These are phyloP conservation scores for Proctacanthus coquilletti DNA, from an alignment of 1,140 invertebrate genomes.

Conservation along the genomic window DNA sequence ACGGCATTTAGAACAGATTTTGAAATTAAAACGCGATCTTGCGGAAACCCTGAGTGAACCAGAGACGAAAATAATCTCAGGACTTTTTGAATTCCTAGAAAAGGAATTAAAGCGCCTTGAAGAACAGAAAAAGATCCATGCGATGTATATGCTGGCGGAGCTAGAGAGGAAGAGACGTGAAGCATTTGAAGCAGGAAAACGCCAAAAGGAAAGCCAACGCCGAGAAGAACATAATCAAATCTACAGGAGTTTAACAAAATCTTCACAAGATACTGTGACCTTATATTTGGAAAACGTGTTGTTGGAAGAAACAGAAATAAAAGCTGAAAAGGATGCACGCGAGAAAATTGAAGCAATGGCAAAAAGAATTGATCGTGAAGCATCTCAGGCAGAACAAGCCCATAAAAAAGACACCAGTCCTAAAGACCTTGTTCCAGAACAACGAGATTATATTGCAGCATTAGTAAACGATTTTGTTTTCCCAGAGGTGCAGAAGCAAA, in stretches of 20 bases:
- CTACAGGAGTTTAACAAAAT: conserved; percentile 31
- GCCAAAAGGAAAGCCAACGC: conserved; percentile 45
- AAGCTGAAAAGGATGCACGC: conserved; percentile 37
- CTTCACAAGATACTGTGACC: conserved; percentile 41
- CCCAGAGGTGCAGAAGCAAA: conserved; percentile 37
- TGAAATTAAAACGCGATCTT: conserved; percentile 11
- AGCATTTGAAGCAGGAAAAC: conserved; percentile 45
- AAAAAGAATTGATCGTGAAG: conserved; percentile 43
- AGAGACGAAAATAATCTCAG: conserved; percentile 20
- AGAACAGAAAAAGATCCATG: conserved; percentile 51
- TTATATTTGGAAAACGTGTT: conserved; percentile 48
- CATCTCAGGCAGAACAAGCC: too few species aligned
- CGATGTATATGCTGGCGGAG: conserved; percentile 48
- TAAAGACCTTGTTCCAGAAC: too few species aligned
- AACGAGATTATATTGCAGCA: conserved; percentile 29
- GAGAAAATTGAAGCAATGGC: conserved; percentile 37
- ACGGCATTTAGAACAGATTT: conserved; percentile 4
- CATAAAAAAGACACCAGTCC: too few species aligned
- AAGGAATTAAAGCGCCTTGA: conserved; percentile 52
- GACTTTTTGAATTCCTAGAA: conserved; percentile 21
- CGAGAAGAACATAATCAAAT: conserved; percentile 52
- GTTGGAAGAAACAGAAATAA: conserved; percentile 38
- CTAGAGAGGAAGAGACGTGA: conserved; percentile 44
- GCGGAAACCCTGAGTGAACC: conserved; percentile 16
- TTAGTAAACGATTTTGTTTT: conserved; percentile 45